These are phyloP conservation scores for Okapia johnstoni DNA, from an alignment of 2,113 vertebrate species.

Conservation along the genomic window DNA sequence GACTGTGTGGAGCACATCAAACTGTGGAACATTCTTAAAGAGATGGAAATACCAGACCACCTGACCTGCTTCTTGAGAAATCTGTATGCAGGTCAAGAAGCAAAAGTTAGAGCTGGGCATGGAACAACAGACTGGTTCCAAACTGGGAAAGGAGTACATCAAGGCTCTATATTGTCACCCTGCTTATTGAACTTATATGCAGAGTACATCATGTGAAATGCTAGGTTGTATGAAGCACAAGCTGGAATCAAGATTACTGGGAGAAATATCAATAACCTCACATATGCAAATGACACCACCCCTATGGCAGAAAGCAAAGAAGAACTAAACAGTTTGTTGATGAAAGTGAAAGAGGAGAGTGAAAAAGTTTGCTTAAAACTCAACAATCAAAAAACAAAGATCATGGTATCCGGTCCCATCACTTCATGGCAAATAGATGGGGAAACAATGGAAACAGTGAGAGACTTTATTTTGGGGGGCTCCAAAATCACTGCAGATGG, in stretches of 20 bases:
- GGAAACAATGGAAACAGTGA: background rate
- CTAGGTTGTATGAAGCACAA: background rate
- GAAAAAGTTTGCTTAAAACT: background rate
- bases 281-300: background rate
- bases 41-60: background rate
- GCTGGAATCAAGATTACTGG: background rate
- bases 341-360: background rate
- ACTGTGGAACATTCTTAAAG: background rate
- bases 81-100: background rate
- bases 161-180: background rate
- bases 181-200: background rate
- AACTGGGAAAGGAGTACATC: background rate
- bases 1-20: background rate
- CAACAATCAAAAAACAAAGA: background rate
- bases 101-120: background rate
- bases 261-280: background rate
- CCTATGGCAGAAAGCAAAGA: background rate
- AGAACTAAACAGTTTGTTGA: background rate
- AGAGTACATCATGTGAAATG: background rate
- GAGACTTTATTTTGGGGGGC: fast-evolving
- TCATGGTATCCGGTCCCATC: background rate
- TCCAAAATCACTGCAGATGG: background rate
- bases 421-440: background rate
- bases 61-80: background rate
- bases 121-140: background rate